Evolutionary conservation across 2,888 invertebrate species (phyloP), one percentile per base, ranked within the genome.

Genomic region (Acrobasis consociella): DNA sequence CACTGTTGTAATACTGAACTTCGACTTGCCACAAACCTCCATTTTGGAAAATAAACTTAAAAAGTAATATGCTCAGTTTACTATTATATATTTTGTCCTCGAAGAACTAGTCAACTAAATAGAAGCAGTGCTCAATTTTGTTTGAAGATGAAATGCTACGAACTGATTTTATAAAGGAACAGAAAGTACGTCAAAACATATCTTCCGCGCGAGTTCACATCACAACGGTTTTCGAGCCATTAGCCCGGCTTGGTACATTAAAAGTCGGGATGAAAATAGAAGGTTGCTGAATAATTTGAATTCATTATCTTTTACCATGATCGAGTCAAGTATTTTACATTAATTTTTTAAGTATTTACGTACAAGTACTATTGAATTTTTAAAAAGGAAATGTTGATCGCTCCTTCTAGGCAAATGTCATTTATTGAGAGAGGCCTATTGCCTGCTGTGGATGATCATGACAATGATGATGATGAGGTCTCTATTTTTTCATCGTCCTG

Each of bases 151-250:
- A 58, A 11, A 37, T 15, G 22, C 49, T 15, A 68, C 64, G 68
- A 73, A 73, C 69, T 73, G 78, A 77, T 84, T 86, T 86, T 91
- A 89, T 90, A 89, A 83, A 82, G 83, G 72, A 58, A 49, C 64
- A 60, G 67, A 60, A 64, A 72, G 69, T 80, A 86, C 91, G 89
- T 90, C 87, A 90, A 68, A 68, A 65, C 83, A 84, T 88, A 81
- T 82, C 77, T 86, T 78, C 78, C 87, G 75, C 73, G 71, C 77
- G 81, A 85, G 78, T 86, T 84, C 78, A 81, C 85, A 74, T 77
- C 74, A 78, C 75, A 81, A 83, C 80, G 75, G 79, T 68, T 73
- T 69, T 75, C 88, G 75, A 84, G 71, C 86, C 90, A 91, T 91
- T 91, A 83, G 80, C 73, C 77, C 72, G 72, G 68, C 72, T 81